A percentile compares a stretch with the other conserved stretches of the same genome.
phyloP scores from a whole-genome alignment of 2,113 vertebrate species.

The Crotophaga sulcirostris region DNA sequence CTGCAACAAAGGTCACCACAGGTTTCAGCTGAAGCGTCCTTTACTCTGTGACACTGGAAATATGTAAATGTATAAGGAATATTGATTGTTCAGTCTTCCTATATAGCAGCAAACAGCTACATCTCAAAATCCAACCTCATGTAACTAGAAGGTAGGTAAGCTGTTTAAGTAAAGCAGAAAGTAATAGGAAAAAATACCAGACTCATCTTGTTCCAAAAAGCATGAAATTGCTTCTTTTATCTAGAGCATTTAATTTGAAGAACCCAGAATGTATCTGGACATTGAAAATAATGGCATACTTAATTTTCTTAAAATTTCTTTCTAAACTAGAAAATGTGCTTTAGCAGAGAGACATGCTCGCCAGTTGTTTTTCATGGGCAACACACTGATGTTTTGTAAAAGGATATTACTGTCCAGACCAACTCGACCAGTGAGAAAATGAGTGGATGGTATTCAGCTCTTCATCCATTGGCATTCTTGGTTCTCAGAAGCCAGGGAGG shows the following conservation, averaged over 20 bases:
- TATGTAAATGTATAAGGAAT: neutral
- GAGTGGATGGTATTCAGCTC: neutral
- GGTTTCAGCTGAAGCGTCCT: neutral
- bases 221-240: neutral
- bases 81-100: neutral
- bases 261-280: neutral
- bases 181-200: neutral
- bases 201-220: neutral
- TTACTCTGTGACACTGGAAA: neutral
- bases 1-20: constrained; percentile 5
- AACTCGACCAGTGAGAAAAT: neutral
- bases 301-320: neutral
- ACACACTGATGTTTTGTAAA: neutral
- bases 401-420: neutral
- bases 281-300: neutral
- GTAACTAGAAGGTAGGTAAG: neutral
- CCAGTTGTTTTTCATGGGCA: neutral
- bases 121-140: neutral
- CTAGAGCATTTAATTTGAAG: neutral
- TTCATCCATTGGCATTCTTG: neutral
- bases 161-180: neutral
- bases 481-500: neutral
- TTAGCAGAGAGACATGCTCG: neutral
- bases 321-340: rapidly evolving
- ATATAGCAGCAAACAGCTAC: neutral